Evolutionary conservation across 1,140 invertebrate species (phyloP).

Genomic region (Sycophila sp.): DNA sequence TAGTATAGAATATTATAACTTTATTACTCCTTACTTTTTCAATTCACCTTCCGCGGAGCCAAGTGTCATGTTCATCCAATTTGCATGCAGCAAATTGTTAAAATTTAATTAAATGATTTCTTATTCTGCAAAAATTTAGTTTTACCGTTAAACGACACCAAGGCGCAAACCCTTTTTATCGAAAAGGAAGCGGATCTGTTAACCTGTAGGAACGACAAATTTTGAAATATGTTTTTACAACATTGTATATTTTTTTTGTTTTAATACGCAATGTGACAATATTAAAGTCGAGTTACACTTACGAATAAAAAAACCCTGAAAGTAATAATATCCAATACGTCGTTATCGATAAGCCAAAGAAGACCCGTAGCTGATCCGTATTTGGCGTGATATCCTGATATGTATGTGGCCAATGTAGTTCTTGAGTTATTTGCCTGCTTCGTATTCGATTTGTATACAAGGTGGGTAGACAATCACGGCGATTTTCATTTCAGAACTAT

Average conservation of each 20-base stretch:
- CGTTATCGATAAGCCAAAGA: not conserved
- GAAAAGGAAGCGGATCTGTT: not conserved
- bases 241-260: too few species aligned
- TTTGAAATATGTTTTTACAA: not conserved
- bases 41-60: not conserved
- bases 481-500: not conserved
- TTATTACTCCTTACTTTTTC: constrained; percentile 1
- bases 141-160: not conserved
- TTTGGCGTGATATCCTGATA: not conserved
- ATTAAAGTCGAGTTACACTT: too few species aligned
- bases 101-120: not conserved
- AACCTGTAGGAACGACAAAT: not conserved
- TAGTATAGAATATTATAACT: too few species aligned
- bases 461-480: constrained; percentile 5
- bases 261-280: too few species aligned
- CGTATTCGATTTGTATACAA: not conserved
- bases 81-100: constrained; percentile 3
- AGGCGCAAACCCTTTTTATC: not conserved
- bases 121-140: not conserved
- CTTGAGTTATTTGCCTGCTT: too few species aligned
- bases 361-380: constrained; percentile 14
- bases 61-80: constrained; percentile 17
- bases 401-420: not conserved
- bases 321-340: not conserved
- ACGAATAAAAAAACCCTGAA: constrained; percentile 15